Base-by-base conservation (phyloP, 1,140 invertebrate species). In the Acyrthosiphon pisum region DNA sequence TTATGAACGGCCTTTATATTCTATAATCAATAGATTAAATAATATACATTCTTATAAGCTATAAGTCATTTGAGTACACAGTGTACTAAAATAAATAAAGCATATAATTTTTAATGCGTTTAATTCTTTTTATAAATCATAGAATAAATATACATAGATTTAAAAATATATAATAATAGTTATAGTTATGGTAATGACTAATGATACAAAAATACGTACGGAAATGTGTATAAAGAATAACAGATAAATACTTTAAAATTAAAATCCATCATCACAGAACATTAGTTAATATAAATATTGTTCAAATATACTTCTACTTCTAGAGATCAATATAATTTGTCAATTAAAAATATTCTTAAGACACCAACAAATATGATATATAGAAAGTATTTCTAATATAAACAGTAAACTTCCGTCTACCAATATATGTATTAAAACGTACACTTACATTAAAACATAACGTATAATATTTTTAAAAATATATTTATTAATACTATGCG, bases 321-420 rank as follows among this genome's bases (percentile, higher is more conserved):
- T n/a, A n/a, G 26, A n/a, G n/a, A 76, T n/a, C 23, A n/a, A 7
- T 35, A 76, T n/a, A 76, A 23, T n/a, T 76, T 76, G 14, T 76
- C 60, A n/a, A 76, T 14, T n/a, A n/a, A n/a, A 76, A 76, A 76
- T 76, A 76, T 76, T 76, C n/a, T 76, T 76, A 35, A 6, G 60
- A 35, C 30, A 14, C 30, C 11, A 68, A 68, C n/a, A 6, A 68
- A 68, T 14, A 4, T 18, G 3, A n/a, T 6, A 4, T n/a, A 76
- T 76, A 76, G n/a, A 76, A n/a, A n/a, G 11, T 76, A 76, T 76
- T 68, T 68, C 60, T n/a, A n/a, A 76, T 76, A 76, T 46, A 76
- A 76, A 76, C n/a, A 18, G 60, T 53, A 6, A 76, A 18, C 60
- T 18, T 18, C 30, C 4, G 18, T 76, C 50, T 30, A 68, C 60